Conservation (phyloP, 2,113 vertebrate species). For the Sebastes fasciatus region DNA sequence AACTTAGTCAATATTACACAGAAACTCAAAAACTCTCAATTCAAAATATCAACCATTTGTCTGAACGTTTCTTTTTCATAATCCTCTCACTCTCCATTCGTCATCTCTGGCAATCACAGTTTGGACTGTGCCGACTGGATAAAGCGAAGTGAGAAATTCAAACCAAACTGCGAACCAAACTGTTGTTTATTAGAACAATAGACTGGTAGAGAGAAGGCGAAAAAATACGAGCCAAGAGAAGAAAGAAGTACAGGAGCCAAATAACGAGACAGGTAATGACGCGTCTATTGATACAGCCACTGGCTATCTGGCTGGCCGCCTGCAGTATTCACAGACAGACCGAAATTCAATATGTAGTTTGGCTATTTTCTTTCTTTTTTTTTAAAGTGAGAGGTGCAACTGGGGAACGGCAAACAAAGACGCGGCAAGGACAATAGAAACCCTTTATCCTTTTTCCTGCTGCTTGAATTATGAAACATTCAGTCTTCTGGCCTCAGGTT, state of each 20-base stretch:
- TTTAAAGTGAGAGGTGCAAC: slow-evolving; percentile 30
- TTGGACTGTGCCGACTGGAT: neutral
- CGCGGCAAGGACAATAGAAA: slow-evolving; percentile 3
- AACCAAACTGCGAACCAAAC: neutral
- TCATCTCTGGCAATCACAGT: slow-evolving; percentile 5
- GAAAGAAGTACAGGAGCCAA: slow-evolving; percentile 4
- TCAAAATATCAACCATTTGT: neutral
- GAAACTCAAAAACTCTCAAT: neutral
- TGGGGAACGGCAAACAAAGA: slow-evolving; percentile 22
- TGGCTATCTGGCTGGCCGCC: slow-evolving; percentile 45
- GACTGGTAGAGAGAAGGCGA: neutral
- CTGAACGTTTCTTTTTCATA: neutral
- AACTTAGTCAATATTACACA: neutral
- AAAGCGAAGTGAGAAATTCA: slow-evolving; percentile 7
- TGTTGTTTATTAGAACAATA: neutral
- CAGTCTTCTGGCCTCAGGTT: slow-evolving; percentile 23
- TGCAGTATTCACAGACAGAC: slow-evolving; percentile 32
- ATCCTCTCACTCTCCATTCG: neutral
- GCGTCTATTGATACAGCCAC: slow-evolving; percentile 48
- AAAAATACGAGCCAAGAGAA: neutral
- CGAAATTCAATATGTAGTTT: slow-evolving; percentile 59
- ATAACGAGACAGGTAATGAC: slow-evolving; percentile 39
- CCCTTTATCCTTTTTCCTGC: neutral
- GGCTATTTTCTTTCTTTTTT: slow-evolving; percentile 45
- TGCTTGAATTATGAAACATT: slow-evolving; percentile 19